Base-by-base conservation (phyloP, 2,888 invertebrate species). In the Ferdinandea cuprea region DNA sequence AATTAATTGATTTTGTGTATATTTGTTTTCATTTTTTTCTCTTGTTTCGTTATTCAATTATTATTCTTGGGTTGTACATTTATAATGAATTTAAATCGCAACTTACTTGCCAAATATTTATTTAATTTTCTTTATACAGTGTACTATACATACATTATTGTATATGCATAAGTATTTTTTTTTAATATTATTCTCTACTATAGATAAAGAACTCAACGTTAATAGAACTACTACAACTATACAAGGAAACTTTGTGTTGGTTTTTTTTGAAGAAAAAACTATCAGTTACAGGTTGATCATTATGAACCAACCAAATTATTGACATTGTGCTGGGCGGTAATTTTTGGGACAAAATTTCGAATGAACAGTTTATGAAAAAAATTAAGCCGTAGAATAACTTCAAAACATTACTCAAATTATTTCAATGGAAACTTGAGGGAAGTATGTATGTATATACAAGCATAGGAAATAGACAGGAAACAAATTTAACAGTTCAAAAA, bases 401-500 rank as follows among this genome's bases (percentile, higher is more conserved):
- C n/a, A 17, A 40, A 48, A 28, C n/a, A 40, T 37, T 42, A 42
- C 17, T 42, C 28, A 13, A 28, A 11, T 19, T 37, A 32, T 9
- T 37, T 65, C 48, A 21, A 48, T n/a, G 35, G 63, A 35, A 32
- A 63, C 48, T 13, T 48, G 3, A 32, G 15, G 46, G 46, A 63
- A 44, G 56, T 73, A 65, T 73, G 28, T 54, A 72, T 65, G 54
- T 65, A 65, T 73, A 37, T 63, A 72, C 72, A 72, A 63, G 72
- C 63, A 54, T 52, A 15, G 32, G 13, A 69, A 28, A 48, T 66
- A 32, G 19, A 32, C 32, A 19, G 15, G 21, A 66, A 17, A 42
- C 40, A 13, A 32, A 54, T 21, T 48, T 63, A 19, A 15, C 19
- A 48, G 48, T 7, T n/a, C n/a, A n/a, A n/a, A n/a, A n/a, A n/a